Evolutionary conservation across 2,113 vertebrate genomes (phyloP).

Genomic region (Channa maculata): DNA sequence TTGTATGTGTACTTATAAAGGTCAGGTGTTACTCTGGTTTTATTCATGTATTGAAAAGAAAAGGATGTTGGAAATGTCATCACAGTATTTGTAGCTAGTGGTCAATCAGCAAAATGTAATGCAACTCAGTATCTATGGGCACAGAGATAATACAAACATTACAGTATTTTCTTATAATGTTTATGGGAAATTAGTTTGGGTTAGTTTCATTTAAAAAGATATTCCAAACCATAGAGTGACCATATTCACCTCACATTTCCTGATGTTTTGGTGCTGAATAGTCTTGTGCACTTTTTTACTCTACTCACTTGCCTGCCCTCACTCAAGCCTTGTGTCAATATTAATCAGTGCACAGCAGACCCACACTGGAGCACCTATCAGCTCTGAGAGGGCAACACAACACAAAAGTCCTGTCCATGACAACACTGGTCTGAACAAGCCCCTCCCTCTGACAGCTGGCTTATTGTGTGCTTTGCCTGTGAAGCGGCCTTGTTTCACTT

Average conservation of each 20-base stretch:
- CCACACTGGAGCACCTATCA: slow-evolving; percentile 48
- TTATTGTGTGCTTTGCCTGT: slow-evolving; percentile 74
- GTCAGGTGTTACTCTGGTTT: slow-evolving; percentile 14
- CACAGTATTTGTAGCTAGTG: not conserved
- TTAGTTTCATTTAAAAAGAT: not conserved
- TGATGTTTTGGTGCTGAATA: slow-evolving; percentile 28
- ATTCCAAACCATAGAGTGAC: slow-evolving; percentile 16
- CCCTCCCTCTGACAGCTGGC: slow-evolving; percentile 80
- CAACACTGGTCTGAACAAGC: slow-evolving; percentile 59
- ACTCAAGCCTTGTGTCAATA: slow-evolving; percentile 64
- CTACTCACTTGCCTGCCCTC: slow-evolving; percentile 43
- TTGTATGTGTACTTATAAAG: slow-evolving; percentile 25
- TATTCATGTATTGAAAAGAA: slow-evolving; percentile 1
- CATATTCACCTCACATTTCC: slow-evolving; percentile 25
- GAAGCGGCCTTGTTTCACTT: slow-evolving; percentile 75
- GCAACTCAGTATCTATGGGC: not conserved
- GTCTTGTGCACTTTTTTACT: slow-evolving; percentile 7
- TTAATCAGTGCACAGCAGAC: slow-evolving; percentile 46
- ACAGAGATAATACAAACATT: not conserved
- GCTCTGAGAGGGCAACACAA: slow-evolving; percentile 49
- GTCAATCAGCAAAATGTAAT: not conserved
- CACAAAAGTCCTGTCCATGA: slow-evolving; percentile 71
- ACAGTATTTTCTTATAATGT: not conserved
- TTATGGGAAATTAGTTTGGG: not conserved
- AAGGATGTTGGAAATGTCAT: not conserved